These are phyloP conservation scores for Rhynchotus rufescens DNA, from an alignment of 2,797 vertebrate species.

Conservation along the genomic window DNA sequence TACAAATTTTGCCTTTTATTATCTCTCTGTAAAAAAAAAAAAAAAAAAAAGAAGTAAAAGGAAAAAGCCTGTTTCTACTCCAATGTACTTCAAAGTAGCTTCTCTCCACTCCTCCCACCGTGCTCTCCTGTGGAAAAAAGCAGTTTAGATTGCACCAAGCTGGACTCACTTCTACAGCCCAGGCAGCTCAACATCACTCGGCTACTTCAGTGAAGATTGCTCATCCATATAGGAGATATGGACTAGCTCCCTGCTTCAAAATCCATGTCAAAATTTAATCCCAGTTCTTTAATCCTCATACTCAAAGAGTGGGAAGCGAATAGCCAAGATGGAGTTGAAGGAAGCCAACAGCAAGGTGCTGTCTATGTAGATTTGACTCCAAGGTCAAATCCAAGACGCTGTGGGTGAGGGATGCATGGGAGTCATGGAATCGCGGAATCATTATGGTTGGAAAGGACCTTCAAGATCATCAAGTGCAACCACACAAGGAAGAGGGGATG, in stretches of 20 bases:
- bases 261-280: not conserved
- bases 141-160: not conserved
- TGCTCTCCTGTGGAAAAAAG: not conserved
- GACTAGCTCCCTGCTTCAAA: no score
- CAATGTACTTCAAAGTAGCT: not conserved
- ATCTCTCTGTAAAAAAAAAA: no score
- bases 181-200: rapidly evolving
- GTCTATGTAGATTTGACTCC: not conserved
- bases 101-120: not conserved
- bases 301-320: not conserved
- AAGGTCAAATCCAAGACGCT: not conserved
- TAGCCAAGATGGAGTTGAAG: not conserved
- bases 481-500: not conserved
- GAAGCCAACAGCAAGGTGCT: not conserved
- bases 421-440: no score
- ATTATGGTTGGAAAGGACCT: no score
- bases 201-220: rapidly evolving
- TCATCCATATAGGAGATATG: rapidly evolving
- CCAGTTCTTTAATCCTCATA: not conserved
- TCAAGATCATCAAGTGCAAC: no score
- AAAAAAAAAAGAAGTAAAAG: not conserved
- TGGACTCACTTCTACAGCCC: not conserved
- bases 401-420: not conserved
- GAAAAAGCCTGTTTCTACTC: not conserved
- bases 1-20: no score